Evolutionary conservation across 2,797 vertebrate genomes (phyloP), one percentile per base, ranked within the genome.

Genomic region (Xiphophorus birchmanni): DNA sequence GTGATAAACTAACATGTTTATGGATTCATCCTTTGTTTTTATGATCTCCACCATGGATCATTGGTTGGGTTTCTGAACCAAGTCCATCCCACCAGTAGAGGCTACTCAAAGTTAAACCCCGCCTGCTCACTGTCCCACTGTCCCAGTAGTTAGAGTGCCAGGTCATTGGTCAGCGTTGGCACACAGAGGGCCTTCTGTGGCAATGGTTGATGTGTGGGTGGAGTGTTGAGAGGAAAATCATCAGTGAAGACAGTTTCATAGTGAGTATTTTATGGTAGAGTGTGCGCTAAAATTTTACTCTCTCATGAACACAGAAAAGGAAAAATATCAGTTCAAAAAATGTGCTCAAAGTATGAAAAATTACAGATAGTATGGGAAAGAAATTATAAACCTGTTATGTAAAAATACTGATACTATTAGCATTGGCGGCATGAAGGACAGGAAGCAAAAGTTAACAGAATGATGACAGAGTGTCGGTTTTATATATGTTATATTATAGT

Each of bases 11-110:
- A 5, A 58, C 26, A 10, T 60, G 37, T 48, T 40, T 5, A 78
- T 2, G 2, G 42, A 44, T 54, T 18, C 13, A 44, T 26, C 32
- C 26, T 79, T 44, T 54, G 15, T 3, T 80, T 72, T 32, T 7
- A 50, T 54, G 17, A 84, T 52, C 21, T 60, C 42, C 11, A 13
- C 47, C 48, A 26, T 56, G 47, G 26, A 73, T 76, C 73, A 83
- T 75, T 52, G 47, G 50, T 78, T 89, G 93, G 95, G 95, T 95
- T 92, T 96, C 96, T 96, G 96, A 96, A 97, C 96, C 97, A 98
- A 97, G 97, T 97, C 96, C 97, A 97, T 96, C 95, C 94, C 92
- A 93, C 92, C 92, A 95, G 97, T 98, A 98, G 97, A 97, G 95
- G 96, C 96, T 93, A 93, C 75, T 84, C 15, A 92, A 95, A 96